Base-by-base conservation (phyloP, 2,888 invertebrate species). In the Mactromeris polynyma region DNA sequence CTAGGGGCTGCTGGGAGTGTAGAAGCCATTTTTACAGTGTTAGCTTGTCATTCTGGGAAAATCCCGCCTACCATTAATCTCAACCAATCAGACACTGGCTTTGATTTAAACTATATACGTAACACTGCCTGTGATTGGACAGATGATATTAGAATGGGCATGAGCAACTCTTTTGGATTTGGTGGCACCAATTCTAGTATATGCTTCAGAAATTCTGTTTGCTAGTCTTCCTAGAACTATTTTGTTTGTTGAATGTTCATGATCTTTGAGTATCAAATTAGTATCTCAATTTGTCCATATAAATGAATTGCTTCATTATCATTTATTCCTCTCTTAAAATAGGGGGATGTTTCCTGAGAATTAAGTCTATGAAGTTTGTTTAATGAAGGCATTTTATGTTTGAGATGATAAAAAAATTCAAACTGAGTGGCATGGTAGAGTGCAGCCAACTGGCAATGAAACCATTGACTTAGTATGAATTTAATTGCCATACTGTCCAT, bases 101-200 rank as follows among this genome's bases (percentile, higher is more conserved):
- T 97, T 81, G 96, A 97, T 89, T 96, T 99, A 85, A 98, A 98
- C 96, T 98, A 98, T 97, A 98, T 98, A 4, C 97, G 97, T 7
- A 97, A 97, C 93, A 94, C 95, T 64, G 96, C 97, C 88, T 97
- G 97, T 38, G 84, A 91, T 91, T 98, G 98, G 98, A 95, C 96
- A 84, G 26, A 96, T 93, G 80, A 82, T 7, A 90, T 94, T 84
- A 91, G 97, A 95, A 97, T 99, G 94, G 99, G 99, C 26, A 96
- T 99, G 83, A 99, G 99, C 97, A 99, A 99, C 97, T 99, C 99
- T 0, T 99, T 99, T 97, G 99, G 99, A 7, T 99, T 99, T 97
- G 99, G 99, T 86, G 99, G 99, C 77, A 99, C 99, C 3, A 99
- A 99, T 97, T 99, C 99, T 38, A 98, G 98, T 88, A 84, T 97